These are phyloP conservation scores for Riparia riparia DNA, from an alignment of 2,113 vertebrate species.

Conservation along the genomic window DNA sequence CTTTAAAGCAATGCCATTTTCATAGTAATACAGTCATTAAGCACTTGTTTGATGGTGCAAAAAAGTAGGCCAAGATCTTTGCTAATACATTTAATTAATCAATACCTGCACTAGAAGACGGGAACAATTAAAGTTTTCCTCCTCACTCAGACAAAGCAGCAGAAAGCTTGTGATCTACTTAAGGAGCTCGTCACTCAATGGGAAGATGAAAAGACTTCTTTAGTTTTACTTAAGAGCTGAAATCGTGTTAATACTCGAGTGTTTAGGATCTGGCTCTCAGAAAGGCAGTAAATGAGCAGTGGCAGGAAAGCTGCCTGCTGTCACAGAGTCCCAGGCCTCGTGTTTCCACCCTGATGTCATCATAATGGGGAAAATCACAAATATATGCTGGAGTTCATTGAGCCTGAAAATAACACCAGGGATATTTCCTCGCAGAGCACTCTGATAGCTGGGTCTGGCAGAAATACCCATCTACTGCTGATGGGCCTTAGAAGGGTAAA, in stretches of 20 bases:
- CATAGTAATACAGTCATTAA: slow-evolving; percentile 56
- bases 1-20: slow-evolving; percentile 54
- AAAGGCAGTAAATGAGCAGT: neutral
- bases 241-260: slow-evolving; percentile 41
- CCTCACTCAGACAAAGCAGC: slow-evolving; percentile 39
- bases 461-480: neutral
- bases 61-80: slow-evolving; percentile 63
- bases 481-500: neutral
- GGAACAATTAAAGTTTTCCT: slow-evolving; percentile 55
- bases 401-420: slow-evolving; percentile 37
- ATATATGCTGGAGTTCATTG: neutral
- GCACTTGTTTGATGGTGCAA: slow-evolving; percentile 62
- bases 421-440: neutral
- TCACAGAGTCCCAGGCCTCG: neutral
- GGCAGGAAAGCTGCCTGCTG: neutral
- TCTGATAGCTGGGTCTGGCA: neutral
- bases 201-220: slow-evolving; percentile 63
- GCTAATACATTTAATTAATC: slow-evolving; percentile 67
- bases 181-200: slow-evolving; percentile 54
- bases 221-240: slow-evolving; percentile 66
- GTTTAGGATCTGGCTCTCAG: slow-evolving; percentile 20
- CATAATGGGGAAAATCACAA: neutral
- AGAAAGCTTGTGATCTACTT: slow-evolving; percentile 57
- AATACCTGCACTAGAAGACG: slow-evolving; percentile 38
- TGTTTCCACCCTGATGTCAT: neutral